phyloP scores from a whole-genome alignment of 2,888 invertebrate species.

The Morpho deidamia region DNA sequence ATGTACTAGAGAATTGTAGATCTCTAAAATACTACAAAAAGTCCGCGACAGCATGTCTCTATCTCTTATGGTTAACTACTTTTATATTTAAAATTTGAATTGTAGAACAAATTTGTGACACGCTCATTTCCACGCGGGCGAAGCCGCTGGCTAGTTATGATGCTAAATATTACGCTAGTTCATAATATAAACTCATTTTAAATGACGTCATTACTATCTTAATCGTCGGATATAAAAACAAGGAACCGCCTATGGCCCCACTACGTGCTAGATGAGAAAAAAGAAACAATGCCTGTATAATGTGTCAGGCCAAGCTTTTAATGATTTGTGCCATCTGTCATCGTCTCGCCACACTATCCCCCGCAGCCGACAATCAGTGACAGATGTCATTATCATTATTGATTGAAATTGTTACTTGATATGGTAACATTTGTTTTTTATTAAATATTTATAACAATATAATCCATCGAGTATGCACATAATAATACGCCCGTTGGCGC shows the following conservation, averaged over 20 bases:
- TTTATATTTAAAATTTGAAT: no score
- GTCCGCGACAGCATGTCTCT: no score
- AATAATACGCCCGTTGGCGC: no score
- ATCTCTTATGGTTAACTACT: no score
- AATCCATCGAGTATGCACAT: constrained; percentile 41
- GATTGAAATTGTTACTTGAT: constrained; percentile 19
- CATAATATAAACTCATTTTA: not conserved
- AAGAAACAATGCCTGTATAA: constrained; percentile 13
- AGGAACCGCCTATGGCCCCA: constrained; percentile 6
- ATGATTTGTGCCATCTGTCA: constrained; percentile 33
- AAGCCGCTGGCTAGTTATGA: no score
- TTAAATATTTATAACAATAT: constrained; percentile 33
- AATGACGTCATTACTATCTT: not conserved
- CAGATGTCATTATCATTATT: constrained; percentile 29
- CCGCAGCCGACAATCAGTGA: constrained; percentile 29
- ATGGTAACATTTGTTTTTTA: no score
- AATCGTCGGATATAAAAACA: constrained; percentile 4
- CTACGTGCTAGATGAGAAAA: constrained; percentile 9
- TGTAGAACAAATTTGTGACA: no score
- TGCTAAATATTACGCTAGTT: no score
- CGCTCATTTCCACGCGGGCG: no score
- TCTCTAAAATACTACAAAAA: no score
- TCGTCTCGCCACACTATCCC: constrained; percentile 25
- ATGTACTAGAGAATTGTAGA: no score
- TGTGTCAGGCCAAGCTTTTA: constrained; percentile 24